Evolutionary conservation across 2,113 vertebrate species (phyloP).

Genomic region (Uropsilus gracilis): DNA sequence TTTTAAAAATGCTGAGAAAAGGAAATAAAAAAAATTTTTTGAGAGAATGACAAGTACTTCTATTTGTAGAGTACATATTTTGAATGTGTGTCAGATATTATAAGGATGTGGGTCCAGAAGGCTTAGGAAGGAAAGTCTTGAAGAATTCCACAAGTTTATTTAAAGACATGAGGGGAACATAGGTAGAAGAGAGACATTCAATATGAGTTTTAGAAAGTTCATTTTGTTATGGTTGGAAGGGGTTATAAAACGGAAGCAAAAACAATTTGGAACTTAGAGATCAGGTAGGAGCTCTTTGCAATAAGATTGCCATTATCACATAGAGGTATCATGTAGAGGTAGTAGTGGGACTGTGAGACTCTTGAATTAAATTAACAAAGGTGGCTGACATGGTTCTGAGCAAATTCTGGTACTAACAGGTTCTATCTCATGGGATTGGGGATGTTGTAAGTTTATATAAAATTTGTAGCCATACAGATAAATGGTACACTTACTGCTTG

Average conservation of each 20-base stretch:
- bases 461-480: background rate
- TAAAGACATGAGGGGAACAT: background rate
- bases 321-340: background rate
- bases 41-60: background rate
- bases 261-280: background rate
- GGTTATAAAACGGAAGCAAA: background rate
- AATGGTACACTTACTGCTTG: background rate
- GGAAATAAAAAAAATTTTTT: background rate
- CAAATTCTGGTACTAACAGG: conserved; percentile 21
- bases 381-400: background rate
- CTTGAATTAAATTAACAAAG: background rate
- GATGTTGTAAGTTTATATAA: background rate
- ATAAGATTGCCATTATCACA: background rate
- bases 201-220: background rate
- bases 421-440: background rate
- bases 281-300: background rate
- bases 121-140: background rate
- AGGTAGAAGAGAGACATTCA: background rate
- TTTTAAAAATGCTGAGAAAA: background rate
- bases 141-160: background rate
- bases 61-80: background rate
- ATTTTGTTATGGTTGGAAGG: background rate
- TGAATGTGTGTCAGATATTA: accelerated
- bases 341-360: background rate
- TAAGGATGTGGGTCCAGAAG: background rate